A percentile compares a stretch with the other conserved stretches of the same genome.
These are phyloP conservation scores for Adela reaumurella DNA, from an alignment of 2,888 invertebrate genomes.

Conservation along the genomic window DNA sequence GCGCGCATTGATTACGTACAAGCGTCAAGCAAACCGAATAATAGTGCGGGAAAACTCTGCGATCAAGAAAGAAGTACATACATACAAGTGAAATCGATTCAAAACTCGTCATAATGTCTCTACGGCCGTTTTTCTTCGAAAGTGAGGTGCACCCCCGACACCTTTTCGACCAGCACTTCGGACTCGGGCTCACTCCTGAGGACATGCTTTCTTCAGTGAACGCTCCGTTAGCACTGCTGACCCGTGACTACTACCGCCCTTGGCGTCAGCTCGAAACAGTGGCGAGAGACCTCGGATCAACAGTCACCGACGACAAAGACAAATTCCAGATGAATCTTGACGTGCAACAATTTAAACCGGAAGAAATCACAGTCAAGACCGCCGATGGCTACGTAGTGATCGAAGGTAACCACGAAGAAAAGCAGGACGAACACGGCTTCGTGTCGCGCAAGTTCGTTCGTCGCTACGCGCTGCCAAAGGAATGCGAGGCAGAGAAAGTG, in stretches of 20 bases:
- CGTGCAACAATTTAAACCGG: no score
- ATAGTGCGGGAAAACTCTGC: conserved; percentile 3
- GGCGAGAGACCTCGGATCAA: conserved; percentile 56
- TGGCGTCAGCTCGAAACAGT: neutral
- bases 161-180: neutral
- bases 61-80: conserved; percentile 5
- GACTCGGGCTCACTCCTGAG: neutral
- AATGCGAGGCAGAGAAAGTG: no score
- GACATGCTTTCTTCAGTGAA: neutral
- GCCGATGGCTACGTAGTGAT: no score
- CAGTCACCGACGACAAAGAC: conserved; percentile 59
- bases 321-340: conserved; percentile 47
- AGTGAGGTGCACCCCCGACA: neutral
- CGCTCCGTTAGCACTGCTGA: no score
- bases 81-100: conserved; percentile 12
- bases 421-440: no score
- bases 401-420: no score
- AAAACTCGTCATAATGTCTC: neutral
- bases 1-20: no score
- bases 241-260: neutral
- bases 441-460: no score
- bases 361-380: no score
- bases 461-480: no score
- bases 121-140: no score
- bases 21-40: no score